Conservation (phyloP, 2,888 invertebrate species). For the Sepiola atlantica region DNA sequence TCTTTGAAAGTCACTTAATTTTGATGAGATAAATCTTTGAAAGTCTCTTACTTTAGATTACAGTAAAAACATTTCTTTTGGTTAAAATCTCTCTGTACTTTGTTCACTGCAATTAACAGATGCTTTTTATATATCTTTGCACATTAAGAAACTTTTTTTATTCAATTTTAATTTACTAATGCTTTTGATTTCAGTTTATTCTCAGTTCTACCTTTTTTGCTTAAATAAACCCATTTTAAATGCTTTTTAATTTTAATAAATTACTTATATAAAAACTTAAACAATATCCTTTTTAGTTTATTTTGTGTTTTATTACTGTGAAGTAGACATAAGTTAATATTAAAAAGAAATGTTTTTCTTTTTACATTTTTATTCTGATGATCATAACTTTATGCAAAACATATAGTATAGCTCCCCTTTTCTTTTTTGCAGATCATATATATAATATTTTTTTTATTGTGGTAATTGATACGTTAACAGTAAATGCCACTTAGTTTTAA, state of each 20-base stretch:
- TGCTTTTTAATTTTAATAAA: not conserved
- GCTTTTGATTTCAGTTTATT: not conserved
- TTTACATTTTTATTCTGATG: not conserved
- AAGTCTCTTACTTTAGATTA: not conserved
- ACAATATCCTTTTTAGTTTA: not conserved
- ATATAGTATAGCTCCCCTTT: too few relatives aligned
- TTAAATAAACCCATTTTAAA: not conserved
- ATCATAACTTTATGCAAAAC: too few relatives aligned
- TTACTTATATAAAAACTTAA: not conserved
- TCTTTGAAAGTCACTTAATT: not conserved
- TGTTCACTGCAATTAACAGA: not conserved
- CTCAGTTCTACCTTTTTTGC: not conserved
- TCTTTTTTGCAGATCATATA: too few relatives aligned
- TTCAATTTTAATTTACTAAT: not conserved
- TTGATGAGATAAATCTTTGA: not conserved
- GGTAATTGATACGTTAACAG: too few relatives aligned
- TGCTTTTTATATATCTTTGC: not conserved
- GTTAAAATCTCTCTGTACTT: not conserved
- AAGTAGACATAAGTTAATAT: not conserved
- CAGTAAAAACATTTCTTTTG: not conserved
- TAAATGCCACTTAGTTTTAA: too few relatives aligned
- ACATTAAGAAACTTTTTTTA: not conserved
- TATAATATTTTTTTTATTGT: too few relatives aligned
- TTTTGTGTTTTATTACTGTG: not conserved
- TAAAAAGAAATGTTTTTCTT: not conserved